Conservation (phyloP, 2,113 vertebrate species). For the Puma concolor region DNA sequence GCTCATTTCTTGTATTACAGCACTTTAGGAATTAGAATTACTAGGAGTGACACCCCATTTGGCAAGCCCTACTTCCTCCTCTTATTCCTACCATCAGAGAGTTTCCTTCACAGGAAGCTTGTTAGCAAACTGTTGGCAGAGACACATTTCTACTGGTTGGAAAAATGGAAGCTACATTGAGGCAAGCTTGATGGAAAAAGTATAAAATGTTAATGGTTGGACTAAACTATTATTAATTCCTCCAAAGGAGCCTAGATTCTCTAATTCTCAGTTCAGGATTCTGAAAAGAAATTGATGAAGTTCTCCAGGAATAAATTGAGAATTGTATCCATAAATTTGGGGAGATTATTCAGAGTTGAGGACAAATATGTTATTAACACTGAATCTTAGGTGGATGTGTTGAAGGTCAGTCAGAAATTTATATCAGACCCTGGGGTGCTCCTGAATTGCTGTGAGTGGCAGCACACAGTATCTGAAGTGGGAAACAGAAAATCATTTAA, state of each 20-base stretch:
- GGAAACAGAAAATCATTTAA: neutral
- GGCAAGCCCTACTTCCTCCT: neutral
- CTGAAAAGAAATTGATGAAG: neutral
- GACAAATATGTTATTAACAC: neutral
- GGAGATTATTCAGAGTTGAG: neutral
- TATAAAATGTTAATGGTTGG: neutral
- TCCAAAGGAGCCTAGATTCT: neutral
- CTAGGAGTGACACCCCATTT: neutral
- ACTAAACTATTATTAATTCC: neutral
- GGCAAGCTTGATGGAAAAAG: neutral
- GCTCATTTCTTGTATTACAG: neutral
- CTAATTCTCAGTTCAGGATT: neutral
- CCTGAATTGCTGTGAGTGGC: neutral
- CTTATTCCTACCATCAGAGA: neutral
- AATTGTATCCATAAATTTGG: neutral
- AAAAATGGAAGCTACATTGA: neutral
- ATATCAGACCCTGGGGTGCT: neutral
- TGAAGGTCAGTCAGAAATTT: slow-evolving; percentile 22
- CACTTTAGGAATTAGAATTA: neutral
- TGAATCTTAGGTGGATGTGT: neutral
- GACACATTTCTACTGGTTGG: neutral
- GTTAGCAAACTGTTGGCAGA: neutral
- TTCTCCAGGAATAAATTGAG: neutral
- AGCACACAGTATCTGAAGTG: neutral
- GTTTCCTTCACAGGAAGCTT: neutral